A percentile compares a stretch with the other conserved stretches of the same genome.
Evolutionary conservation across 2,797 vertebrate genomes (phyloP).

Genomic region (Crocodylus rhombifer): DNA sequence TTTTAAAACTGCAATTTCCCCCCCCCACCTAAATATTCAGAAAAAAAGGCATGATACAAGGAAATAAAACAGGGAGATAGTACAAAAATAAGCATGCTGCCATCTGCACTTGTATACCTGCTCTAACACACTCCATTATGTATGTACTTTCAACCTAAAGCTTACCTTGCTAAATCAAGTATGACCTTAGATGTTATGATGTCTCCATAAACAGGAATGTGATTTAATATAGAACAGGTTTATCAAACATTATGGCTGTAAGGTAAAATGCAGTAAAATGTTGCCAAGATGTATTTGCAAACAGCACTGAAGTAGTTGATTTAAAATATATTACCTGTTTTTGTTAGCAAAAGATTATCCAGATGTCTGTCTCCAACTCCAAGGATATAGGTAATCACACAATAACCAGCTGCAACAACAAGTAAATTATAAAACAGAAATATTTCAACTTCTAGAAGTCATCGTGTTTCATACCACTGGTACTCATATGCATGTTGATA

Average conservation of each 20-base stretch:
- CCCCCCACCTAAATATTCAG: not conserved
- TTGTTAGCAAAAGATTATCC: constrained; percentile 97
- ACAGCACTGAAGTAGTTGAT: not conserved
- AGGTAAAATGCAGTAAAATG: not conserved
- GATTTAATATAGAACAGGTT: not conserved
- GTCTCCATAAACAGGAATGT: not conserved
- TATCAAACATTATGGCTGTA: not conserved
- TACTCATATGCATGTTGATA: no score
- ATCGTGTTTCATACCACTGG: constrained; percentile 33
- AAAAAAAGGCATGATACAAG: not conserved
- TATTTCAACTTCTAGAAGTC: not conserved
- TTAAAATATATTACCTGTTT: constrained; percentile 87
- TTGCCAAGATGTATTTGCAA: not conserved
- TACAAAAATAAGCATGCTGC: no score
- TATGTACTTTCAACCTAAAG: not conserved
- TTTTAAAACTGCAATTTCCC: not conserved
- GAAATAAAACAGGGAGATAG: no score
- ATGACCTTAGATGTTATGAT: not conserved
- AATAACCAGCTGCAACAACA: constrained; percentile 91
- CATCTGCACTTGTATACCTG: no score
- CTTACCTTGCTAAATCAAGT: not conserved
- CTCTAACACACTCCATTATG: not conserved
- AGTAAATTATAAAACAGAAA: not conserved
- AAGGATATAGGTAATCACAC: constrained; percentile 98
- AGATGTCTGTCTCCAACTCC: constrained; percentile 97